phyloP scores from a whole-genome alignment of 2,888 invertebrate genomes.

The Alloplasta piceator region DNA sequence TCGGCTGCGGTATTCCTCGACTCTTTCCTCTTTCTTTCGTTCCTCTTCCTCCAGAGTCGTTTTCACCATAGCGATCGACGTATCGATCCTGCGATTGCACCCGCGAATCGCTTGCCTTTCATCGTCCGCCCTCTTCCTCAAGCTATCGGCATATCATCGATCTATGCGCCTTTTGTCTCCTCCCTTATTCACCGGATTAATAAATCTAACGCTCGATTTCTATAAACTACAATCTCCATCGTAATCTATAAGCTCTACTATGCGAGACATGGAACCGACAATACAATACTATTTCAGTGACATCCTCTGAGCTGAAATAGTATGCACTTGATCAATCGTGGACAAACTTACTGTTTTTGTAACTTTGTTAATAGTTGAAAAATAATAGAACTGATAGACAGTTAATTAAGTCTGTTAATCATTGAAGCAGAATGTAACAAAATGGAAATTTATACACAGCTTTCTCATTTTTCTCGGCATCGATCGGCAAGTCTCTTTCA shows the following conservation, averaged over 20 bases:
- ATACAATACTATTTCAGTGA: conserved; percentile 21
- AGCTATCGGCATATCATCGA: conserved; percentile 51
- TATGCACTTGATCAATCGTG: too few relatives aligned
- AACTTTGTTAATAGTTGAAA: neutral
- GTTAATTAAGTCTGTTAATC: too few relatives aligned
- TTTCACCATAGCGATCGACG: conserved; percentile 58
- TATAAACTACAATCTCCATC: conserved; percentile 50
- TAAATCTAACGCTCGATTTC: conserved; percentile 54
- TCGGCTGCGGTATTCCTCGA: conserved; percentile 43
- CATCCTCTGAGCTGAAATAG: neutral
- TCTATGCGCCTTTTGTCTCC: conserved; percentile 54
- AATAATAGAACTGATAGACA: neutral
- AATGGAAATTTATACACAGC: too few relatives aligned
- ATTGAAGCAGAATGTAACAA: too few relatives aligned
- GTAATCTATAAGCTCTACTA: conserved; percentile 18
- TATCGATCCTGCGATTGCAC: conserved; percentile 62
- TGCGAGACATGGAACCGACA: neutral
- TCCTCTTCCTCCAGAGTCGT: conserved; percentile 22
- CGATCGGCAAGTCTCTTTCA: too few relatives aligned
- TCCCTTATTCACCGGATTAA: conserved; percentile 43
- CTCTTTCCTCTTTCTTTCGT: conserved; percentile 34
- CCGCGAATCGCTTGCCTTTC: conserved; percentile 58
- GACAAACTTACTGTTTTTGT: too few relatives aligned
- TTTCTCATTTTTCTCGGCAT: too few relatives aligned
- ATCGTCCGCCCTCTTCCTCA: conserved; percentile 24